Evolutionary conservation across 2,888 invertebrate species (phyloP).

Genomic region (Xestia ashworthii): DNA sequence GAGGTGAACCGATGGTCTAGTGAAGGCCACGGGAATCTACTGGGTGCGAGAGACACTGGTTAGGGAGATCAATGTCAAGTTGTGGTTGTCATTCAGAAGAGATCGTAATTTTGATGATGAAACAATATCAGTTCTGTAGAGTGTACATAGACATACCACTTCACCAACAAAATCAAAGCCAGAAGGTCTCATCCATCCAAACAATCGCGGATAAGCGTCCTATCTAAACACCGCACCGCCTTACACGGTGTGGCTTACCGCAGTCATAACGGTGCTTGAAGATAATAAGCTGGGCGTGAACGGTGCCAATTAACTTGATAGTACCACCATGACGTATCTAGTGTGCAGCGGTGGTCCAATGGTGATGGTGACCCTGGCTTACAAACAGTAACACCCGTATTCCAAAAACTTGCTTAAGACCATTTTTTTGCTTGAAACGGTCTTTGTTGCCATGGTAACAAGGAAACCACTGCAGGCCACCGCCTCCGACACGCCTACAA

Average conservation of each 20-base stretch:
- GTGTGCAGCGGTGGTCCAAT: not conserved
- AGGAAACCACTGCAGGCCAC: no score
- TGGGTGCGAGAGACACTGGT: not conserved
- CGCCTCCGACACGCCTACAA: no score
- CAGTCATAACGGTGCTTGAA: conserved; percentile 55
- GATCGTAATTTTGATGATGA: no score
- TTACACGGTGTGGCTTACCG: conserved; percentile 47
- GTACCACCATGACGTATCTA: conserved; percentile 24
- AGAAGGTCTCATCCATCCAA: not conserved
- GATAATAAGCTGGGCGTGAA: conserved; percentile 59
- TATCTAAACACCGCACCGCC: conserved; percentile 44
- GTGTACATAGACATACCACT: not conserved
- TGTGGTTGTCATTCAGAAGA: not conserved
- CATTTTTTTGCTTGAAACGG: no score
- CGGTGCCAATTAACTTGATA: conserved; percentile 56
- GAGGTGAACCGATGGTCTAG: not conserved
- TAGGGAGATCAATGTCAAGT: not conserved
- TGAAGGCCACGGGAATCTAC: not conserved
- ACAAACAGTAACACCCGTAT: no score
- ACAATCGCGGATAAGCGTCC: conserved; percentile 17
- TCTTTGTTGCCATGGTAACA: no score
- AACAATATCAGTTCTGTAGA: not conserved
- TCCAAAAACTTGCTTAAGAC: no score
- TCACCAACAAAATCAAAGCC: not conserved
- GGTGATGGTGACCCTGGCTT: no score